Evolutionary conservation across 2,113 vertebrate genomes (phyloP).

Genomic region (Cnemophilus loriae): DNA sequence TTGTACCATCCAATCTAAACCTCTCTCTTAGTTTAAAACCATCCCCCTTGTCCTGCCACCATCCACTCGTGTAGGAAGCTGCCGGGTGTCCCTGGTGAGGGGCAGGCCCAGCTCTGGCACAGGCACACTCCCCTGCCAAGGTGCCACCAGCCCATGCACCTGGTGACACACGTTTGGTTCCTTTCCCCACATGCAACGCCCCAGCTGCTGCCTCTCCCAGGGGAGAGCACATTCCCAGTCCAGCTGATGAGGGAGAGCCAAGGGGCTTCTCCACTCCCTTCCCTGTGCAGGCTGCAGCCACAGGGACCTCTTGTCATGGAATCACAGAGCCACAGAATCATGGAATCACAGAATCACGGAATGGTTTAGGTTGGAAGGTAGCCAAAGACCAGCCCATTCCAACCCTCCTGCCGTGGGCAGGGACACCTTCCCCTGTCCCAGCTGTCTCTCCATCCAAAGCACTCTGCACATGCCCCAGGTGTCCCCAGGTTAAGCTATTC

Average conservation of each 20-base stretch:
- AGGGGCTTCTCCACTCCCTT: not conserved
- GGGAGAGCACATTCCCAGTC: not conserved
- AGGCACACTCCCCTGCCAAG: accelerated
- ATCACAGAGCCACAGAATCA: not conserved
- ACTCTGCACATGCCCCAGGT: accelerated
- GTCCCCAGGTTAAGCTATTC: not conserved
- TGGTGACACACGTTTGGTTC: accelerated
- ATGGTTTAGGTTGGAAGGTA: not conserved
- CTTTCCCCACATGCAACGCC: accelerated
- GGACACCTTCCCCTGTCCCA: not conserved
- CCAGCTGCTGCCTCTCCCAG: not conserved
- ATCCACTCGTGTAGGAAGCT: not conserved
- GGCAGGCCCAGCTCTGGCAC: not conserved
- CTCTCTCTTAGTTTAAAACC: not conserved
- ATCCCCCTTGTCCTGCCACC: not conserved
- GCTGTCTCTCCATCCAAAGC: not conserved
- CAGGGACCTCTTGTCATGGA: not conserved
- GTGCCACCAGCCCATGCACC: not conserved
- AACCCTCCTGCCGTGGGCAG: not conserved
- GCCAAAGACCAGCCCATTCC: not conserved
- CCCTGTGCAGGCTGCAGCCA: not conserved
- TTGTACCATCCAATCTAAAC: not conserved
- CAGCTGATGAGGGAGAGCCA: not conserved
- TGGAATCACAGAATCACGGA: not conserved
- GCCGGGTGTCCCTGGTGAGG: not conserved